phyloP scores from a whole-genome alignment of 2,888 invertebrate genomes.

The Ochropleura plecta region DNA sequence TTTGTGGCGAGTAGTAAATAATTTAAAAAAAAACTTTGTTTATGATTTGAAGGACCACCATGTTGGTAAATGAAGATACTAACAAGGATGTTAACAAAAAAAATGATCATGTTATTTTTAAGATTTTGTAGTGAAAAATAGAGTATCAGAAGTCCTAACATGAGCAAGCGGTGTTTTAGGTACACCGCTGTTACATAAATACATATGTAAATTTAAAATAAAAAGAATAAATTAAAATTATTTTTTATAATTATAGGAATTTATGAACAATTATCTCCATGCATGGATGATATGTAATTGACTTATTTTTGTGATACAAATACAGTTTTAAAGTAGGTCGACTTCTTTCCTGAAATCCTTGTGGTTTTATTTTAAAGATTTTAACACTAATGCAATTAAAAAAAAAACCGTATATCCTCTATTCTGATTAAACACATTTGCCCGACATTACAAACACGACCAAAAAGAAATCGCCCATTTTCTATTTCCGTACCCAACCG shows the following conservation, averaged over 20 bases:
- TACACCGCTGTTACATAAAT: too few species aligned
- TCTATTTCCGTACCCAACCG: conserved; percentile 73
- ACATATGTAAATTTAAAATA: too few species aligned
- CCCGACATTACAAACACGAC: conserved; percentile 19
- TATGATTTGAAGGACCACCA: conserved; percentile 16
- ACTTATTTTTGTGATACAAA: not conserved
- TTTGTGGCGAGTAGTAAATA: conserved; percentile 22
- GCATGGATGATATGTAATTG: too few species aligned
- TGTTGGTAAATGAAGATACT: conserved; percentile 7
- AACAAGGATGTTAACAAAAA: conserved; percentile 11
- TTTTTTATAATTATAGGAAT: too few species aligned
- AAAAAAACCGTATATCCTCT: not conserved
- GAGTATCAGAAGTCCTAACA: not conserved
- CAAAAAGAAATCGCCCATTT: conserved; percentile 51
- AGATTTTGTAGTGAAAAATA: not conserved
- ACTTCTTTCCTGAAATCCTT: not conserved
- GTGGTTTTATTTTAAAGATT: not conserved
- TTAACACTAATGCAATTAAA: conserved; percentile 19
- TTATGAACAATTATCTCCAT: too few species aligned
- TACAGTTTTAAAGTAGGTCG: not conserved
- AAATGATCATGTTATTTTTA: not conserved
- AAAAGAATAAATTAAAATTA: too few species aligned
- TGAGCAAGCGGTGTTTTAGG: too few species aligned
- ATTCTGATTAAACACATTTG: conserved; percentile 29
- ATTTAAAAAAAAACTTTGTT: conserved; percentile 18